Base-by-base conservation (phyloP, 2,113 vertebrate genomes). In the Psilopsiagon aymara region DNA sequence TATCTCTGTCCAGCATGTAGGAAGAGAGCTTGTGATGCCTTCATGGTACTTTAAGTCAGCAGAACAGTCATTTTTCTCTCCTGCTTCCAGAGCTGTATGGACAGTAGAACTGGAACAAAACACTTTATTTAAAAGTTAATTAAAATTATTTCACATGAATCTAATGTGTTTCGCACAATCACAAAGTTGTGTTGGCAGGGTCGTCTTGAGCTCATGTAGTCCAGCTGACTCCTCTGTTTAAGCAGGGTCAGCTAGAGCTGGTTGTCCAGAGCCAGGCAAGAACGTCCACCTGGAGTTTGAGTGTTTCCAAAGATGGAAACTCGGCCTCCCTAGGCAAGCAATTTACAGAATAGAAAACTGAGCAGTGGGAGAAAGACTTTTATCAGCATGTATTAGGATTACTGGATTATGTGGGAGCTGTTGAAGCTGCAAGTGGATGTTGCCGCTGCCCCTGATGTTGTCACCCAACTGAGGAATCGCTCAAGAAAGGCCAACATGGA, bases 391-490 rank as follows among this genome's bases (percentile, higher is more conserved):
- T 10, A 1, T 3, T 73, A 66, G 35, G 25, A 3, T 41, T 70
- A 1, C 17, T 53, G 77, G 28, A 1, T 84, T 57, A 33, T 0
- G 2, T 52, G 74, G 52, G 47, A 82, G 57, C 2, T 53, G 35
- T 14, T 41, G 68, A 55, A 43, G 70, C 15, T 31, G 8, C 1
- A 28, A 37, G 16, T 15, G 7, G 69, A 12, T 35, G 37, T 23
- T 28, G 4, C 5, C 1, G 41, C 23, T 15, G 63, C 31, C 25
- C 0, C 29, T 24, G n/a, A 8, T 0, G 17, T 11, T 20, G 33
- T 67, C 39, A 4, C 33, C 5, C 43, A 33, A 6, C 24, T 2
- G 2, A 4, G 1, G 2, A 6, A 43, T 53, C 1, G 1, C 53
- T 41, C 17, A 10, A 1, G 25, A 25, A 28, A 21, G 47, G 25